Evolutionary conservation across 2,113 vertebrate species (phyloP).

Genomic region (Phaethornis superciliosus): DNA sequence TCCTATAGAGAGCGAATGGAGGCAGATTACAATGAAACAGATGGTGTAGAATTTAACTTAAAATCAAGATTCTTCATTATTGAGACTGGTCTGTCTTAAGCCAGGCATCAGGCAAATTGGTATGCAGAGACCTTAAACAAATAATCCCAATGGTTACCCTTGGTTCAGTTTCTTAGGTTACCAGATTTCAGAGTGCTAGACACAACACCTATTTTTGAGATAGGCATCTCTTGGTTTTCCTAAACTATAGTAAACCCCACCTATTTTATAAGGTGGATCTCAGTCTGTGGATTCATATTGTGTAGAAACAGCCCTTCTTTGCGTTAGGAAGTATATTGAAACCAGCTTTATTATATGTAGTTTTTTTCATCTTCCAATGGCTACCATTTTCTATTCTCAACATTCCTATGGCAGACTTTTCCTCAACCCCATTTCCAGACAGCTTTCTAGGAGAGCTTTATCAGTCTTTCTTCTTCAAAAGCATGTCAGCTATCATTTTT

Average conservation of each 20-base stretch:
- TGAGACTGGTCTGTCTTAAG: neutral
- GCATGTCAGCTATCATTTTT: neutral
- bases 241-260: neutral
- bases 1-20: neutral
- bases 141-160: neutral
- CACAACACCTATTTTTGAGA: neutral
- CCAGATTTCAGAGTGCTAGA: neutral
- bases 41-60: neutral
- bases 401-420: neutral
- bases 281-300: neutral
- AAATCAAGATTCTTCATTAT: conserved; percentile 18
- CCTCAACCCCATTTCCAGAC: neutral
- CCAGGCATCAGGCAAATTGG: neutral
- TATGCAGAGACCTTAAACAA: neutral
- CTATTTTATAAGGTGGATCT: neutral
- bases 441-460: neutral
- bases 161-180: neutral
- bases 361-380: neutral
- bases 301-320: neutral
- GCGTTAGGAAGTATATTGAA: neutral
- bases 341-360: neutral
- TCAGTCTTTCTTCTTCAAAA: neutral
- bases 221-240: neutral
- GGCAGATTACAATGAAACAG: neutral
- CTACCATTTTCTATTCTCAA: neutral